phyloP scores from a whole-genome alignment of 2,888 invertebrate species.

The Lamellibrachia satsuma region DNA sequence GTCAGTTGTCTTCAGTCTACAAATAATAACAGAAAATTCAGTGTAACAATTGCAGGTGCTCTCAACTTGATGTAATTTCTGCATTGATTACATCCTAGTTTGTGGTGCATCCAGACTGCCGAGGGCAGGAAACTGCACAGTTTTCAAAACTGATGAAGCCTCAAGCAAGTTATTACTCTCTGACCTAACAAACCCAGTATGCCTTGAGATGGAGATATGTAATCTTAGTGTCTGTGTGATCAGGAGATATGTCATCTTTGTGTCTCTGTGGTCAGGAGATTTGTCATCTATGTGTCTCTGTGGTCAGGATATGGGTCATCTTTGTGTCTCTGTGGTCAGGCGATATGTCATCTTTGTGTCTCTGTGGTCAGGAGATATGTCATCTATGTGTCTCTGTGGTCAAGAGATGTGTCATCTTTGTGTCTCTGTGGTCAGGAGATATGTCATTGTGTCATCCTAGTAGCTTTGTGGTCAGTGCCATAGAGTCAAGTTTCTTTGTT shows the following conservation, averaged over 20 bases:
- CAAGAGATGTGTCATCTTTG: too few relatives aligned
- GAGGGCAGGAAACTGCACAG: not conserved
- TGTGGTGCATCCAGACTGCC: not conserved
- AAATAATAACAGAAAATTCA: not conserved
- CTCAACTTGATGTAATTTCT: not conserved
- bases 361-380: not conserved
- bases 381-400: not conserved
- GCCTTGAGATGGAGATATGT: not conserved
- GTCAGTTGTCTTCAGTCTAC: not conserved
- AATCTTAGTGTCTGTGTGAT: too few relatives aligned
- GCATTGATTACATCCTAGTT: not conserved
- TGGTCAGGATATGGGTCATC: too few relatives aligned
- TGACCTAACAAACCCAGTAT: not conserved
- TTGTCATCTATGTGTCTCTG: too few relatives aligned
- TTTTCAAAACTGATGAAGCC: not conserved
- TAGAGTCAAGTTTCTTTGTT: not conserved
- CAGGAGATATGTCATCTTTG: too few relatives aligned
- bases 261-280: too few relatives aligned
- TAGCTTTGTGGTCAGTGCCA: not conserved
- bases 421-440: too few relatives aligned
- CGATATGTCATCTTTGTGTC: not conserved
- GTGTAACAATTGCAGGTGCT: not conserved
- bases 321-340: too few relatives aligned
- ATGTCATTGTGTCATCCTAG: not conserved
- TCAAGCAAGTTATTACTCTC: not conserved